Conservation (phyloP, 2,888 invertebrate species). For the Netelia melanura region DNA sequence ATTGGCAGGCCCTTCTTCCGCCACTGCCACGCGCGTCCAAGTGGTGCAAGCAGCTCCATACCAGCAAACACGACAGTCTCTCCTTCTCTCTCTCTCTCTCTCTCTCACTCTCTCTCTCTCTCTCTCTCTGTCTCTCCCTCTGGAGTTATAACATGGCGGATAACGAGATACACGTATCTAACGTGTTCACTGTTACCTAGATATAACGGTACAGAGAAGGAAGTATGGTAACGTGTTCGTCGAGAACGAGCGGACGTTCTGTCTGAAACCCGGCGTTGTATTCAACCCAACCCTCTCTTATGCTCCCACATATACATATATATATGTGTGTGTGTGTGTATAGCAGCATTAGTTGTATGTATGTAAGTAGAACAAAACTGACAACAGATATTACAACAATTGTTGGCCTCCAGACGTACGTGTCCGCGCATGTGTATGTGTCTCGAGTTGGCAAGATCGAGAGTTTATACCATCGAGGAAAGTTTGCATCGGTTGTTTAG, state of each 20-base stretch:
- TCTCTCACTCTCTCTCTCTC: not conserved
- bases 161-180: slow-evolving; percentile 51
- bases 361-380: slow-evolving; percentile 13
- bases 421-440: not conserved
- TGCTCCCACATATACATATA: not conserved
- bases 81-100: not conserved
- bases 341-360: slow-evolving; percentile 6
- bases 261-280: slow-evolving; percentile 22
- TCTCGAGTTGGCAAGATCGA: slow-evolving; percentile 27
- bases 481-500: slow-evolving; percentile 28
- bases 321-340: too few relatives aligned
- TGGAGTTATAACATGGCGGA: slow-evolving; percentile 22
- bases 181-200: not conserved
- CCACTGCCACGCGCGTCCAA: slow-evolving; percentile 12
- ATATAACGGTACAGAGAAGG: slow-evolving; percentile 11
- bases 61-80: not conserved
- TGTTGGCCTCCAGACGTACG: not conserved
- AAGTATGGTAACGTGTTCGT: slow-evolving; percentile 51
- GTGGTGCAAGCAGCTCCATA: slow-evolving; percentile 28
- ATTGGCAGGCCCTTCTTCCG: slow-evolving; percentile 53
- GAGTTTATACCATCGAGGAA: slow-evolving; percentile 15
- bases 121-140: not conserved
- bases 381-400: slow-evolving; percentile 42
- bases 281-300: not conserved
- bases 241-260: slow-evolving; percentile 20